A percentile compares a stretch with the other conserved stretches of the same genome.
phyloP scores from a whole-genome alignment of 1,140 invertebrate genomes.

The Neodiprion lecontei region DNA sequence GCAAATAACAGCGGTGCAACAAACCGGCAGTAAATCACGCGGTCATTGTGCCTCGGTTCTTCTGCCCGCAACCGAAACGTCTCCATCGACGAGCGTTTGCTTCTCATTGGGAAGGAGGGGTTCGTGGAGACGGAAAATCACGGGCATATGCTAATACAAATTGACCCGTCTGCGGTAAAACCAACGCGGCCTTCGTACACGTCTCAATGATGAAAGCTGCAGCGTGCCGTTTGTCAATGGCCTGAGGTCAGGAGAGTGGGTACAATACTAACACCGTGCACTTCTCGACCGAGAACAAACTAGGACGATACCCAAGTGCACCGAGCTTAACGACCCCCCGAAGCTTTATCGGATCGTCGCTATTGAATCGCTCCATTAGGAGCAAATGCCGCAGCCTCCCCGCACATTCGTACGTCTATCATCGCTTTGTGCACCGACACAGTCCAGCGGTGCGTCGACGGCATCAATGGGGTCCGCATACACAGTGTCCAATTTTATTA shows the following conservation, averaged over 20 bases:
- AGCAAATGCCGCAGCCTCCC: conserved; percentile 28
- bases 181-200: conserved; percentile 9
- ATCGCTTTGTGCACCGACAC: no score
- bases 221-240: no score
- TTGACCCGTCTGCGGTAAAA: conserved; percentile 18
- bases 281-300: no score
- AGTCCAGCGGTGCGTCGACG: no score
- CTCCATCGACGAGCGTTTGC: conserved; percentile 27
- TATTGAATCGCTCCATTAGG: conserved; percentile 61
- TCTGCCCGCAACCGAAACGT: conserved; percentile 28
- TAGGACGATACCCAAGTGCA: not conserved
- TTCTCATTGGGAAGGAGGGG: conserved; percentile 15
- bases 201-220: no score
- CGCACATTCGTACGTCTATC: no score
- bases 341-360: conserved; percentile 57
- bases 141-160: conserved; percentile 32
- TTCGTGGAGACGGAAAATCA: conserved; percentile 18
- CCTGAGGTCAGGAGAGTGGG: no score
- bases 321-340: not conserved
- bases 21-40: conserved; percentile 54
- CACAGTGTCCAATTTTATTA: not conserved
- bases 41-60: conserved; percentile 22
- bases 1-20: conserved; percentile 43
- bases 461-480: not conserved
- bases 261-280: no score